A percentile compares a stretch with the other conserved stretches of the same genome.
These are phyloP conservation scores for Petrophora chlorosata DNA, from an alignment of 2,888 invertebrate genomes.

Conservation along the genomic window DNA sequence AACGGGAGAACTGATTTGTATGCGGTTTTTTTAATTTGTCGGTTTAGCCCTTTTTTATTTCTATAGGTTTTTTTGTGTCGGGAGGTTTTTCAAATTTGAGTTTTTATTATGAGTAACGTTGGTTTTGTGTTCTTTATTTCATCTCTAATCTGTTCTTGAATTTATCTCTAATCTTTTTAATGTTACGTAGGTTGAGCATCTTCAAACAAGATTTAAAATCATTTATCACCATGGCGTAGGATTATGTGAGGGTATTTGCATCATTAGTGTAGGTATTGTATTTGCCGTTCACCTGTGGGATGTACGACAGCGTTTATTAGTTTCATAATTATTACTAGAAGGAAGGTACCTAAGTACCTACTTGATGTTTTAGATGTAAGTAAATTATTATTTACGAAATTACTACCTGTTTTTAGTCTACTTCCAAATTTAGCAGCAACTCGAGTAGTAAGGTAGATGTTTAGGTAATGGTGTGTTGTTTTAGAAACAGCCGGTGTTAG, in stretches of 20 bases:
- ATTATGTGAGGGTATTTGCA: conserved; percentile 27
- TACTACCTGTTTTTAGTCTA: conserved; percentile 20
- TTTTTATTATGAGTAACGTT: conserved; percentile 3
- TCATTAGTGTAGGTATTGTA: conserved; percentile 23
- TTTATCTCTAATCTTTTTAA: too few relatives aligned
- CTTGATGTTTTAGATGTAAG: too few relatives aligned
- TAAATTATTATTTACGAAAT: conserved; percentile 11
- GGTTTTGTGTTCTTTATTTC: too few relatives aligned
- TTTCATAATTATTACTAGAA: conserved; percentile 9
- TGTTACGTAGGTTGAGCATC: conserved; percentile 27
- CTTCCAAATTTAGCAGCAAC: conserved; percentile 25
- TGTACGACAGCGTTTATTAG: conserved; percentile 16
- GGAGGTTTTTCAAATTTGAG: too few relatives aligned
- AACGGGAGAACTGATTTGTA: too few relatives aligned
- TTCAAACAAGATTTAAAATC: conserved; percentile 25
- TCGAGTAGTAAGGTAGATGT: conserved; percentile 44
- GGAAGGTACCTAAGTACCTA: too few relatives aligned
- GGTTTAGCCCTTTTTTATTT: too few relatives aligned
- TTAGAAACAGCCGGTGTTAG: conserved; percentile 69
- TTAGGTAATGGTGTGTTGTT: conserved; percentile 68
- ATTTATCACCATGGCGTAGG: conserved; percentile 32
- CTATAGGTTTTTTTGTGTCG: too few relatives aligned
- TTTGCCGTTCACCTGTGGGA: conserved; percentile 35
- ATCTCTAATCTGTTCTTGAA: conserved; percentile 5
- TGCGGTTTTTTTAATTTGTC: too few relatives aligned